A percentile compares a stretch with the other conserved stretches of the same genome.
Evolutionary conservation across 1,140 invertebrate genomes (phyloP).

Genomic region (Pentalonia nigronervosa): DNA sequence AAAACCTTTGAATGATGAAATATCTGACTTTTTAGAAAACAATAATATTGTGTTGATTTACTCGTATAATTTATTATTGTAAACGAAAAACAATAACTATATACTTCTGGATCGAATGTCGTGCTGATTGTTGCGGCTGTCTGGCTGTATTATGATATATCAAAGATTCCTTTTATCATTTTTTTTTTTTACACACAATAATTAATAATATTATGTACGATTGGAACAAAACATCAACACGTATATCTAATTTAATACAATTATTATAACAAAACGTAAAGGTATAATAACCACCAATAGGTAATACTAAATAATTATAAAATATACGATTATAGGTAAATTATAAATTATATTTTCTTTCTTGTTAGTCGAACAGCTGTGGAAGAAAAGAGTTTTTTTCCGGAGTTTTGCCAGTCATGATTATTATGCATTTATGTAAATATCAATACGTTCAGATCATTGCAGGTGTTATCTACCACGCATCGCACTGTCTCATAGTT

Average conservation of each 20-base stretch:
- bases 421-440: slow-evolving; percentile 40
- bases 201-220: not conserved
- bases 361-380: not conserved
- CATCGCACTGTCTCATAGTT: not conserved
- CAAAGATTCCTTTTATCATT: not conserved
- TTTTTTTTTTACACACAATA: not conserved
- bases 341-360: not conserved
- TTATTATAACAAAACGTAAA: not conserved
- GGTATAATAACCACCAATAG: too few species aligned
- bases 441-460: not conserved
- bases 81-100: too few species aligned
- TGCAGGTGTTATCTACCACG: not conserved
- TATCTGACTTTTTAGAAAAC: not conserved
- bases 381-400: not conserved
- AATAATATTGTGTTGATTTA: not conserved
- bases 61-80: too few species aligned
- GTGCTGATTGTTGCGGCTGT: too few species aligned
- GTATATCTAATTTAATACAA: too few species aligned
- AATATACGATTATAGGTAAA: not conserved
- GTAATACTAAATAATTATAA: not conserved
- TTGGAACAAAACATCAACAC: not conserved
- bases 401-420: not conserved
- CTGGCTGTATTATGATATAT: too few species aligned
- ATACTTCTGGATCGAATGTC: too few species aligned
- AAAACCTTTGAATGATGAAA: not conserved